Evolutionary conservation across 2,797 vertebrate genomes (phyloP), one percentile per base, ranked within the genome.

Genomic region (Urosaurus nigricauda): DNA sequence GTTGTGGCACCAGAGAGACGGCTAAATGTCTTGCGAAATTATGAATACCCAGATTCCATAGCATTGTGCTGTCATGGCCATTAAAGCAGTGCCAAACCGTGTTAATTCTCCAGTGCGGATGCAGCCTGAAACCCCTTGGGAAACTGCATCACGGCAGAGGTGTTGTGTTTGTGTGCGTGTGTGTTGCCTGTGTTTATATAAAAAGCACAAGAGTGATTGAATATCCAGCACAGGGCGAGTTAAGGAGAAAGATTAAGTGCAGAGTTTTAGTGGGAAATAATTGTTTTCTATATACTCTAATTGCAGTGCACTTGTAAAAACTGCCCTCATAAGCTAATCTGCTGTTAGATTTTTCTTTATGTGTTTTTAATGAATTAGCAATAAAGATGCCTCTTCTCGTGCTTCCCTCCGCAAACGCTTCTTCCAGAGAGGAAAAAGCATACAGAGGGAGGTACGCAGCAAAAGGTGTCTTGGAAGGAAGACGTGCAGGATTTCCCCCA

Each of bases 241-340:
- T 92, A 87, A 94, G 68, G 92, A 85, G 87, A 89, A 93, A 94
- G 93, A 94, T 94, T 94, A 94, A 96, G 94, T 90, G 90, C 88
- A 88, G 88, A 71, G 93, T 94, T 95, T 94, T 94, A 79, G 87
- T 86, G 92, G 88, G 78, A 92, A 94, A 91, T 94, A 94, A 95
- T 93, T 95, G 93, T 93, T 96, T 96, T 94, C 92, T 89, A 89
- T 89, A 92, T 88, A 81, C 88, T 87, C 90, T 95, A 95, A 95
- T 94, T 94, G 94, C 93, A 94, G 85, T 86, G 87, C 92, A 92
- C 92, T 94, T 93, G 93, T 94, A 92, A 94, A 94, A 87, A 90
- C 91, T 85, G 86, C 89, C 79, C 73, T 94, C 89, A 90, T 92
- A 94, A 95, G 90, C 32, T 91, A 91, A 93, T 94, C 92, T 92